Base-by-base conservation (phyloP, 2,888 invertebrate species). In the Andrena minutula region DNA sequence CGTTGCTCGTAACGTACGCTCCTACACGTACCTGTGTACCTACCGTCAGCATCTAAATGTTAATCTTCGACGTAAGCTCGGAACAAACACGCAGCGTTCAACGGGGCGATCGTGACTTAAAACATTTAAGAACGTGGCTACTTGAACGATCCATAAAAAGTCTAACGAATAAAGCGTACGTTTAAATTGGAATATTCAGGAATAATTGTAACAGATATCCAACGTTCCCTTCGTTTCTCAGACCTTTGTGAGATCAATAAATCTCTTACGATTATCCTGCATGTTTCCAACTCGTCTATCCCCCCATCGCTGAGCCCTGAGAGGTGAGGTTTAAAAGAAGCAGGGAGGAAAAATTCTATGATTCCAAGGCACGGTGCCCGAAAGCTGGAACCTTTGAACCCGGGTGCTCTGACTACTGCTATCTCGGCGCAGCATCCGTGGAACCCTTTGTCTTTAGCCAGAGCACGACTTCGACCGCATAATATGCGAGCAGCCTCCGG, bases 381-480 rank as follows among this genome's bases (percentile, higher is more conserved):
- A 79, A 75, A 70, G 32, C 61, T 61, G 61, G 70, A 74, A 77
- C 82, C 70, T 77, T 72, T 70, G 70, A 75, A 82, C 82, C 65
- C 49, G 58, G 35, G 26, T 61, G 65, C 53, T 28, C 75, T 75
- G 41, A 56, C 69, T 80, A 68, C 30, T 35, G 60, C 77, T 88
- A 89, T 88, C 86, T 84, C 75, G 41, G 61, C 28, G 72, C 83
- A 66, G 82, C 75, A 83, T 85, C 82, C 87, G 63, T 78, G 66
- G 69, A 79, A 78, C 75, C 79, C 88, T 91, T 89, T 91, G 90
- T 90, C 86, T 90, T 53, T 84, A 88, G 86, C 82, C 71, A 35
- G 80, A 78, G 86, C 88, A 89, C 85, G 89, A 88, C 85, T 89
- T 83, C 26, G 82, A 81, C 68, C 71, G 89, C 79, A 90, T 90